Evolutionary conservation across 2,113 vertebrate genomes (phyloP), one percentile per base, ranked within the genome.

Genomic region (Agelaius tricolor): DNA sequence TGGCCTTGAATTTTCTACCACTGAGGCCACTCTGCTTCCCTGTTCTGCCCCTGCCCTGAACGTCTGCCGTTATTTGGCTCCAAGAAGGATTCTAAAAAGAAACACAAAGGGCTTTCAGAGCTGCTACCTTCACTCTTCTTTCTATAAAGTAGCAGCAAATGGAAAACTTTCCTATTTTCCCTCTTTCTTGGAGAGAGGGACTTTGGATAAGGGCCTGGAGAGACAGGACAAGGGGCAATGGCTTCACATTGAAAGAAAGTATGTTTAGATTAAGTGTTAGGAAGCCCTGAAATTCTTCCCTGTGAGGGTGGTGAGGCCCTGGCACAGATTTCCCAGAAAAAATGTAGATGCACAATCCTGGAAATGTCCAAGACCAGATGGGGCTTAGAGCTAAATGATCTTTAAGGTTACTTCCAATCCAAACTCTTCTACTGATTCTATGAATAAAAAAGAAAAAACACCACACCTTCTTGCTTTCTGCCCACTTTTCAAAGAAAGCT

Each of bases 41-140:
- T 69, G 19, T 33, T 37, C n/a, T 30, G 21, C 15, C 26, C 17
- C 26, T 28, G 21, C n/a, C 15, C 41, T 27, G 37, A 23, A 39
- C 1, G 0, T 8, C 10, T 3, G 10, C 19, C 59, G 24, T 26
- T 54, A 33, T 62, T 27, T 20, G 20, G 6, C 44, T n/a, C 7
- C 58, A 54, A 15, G 13, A 7, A 85, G 13, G 11, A 54, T 10
- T 71, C 35, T 18, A 15, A 27, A 51, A 35, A 35, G 6, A 13
- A 61, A 83, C 82, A 23, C 0, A 52, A 3, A 37, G 2, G 2
- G 17, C 19, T 55, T 69, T 41, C 20, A 7, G 4, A 82, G 12
- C 7, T 57, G 28, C 66, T 43, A 35, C 6, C 23, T 31, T 47
- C n/a, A 9, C 6, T 46, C n/a, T 39, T 37, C 39, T 24, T 65